Percentiles rank a stretch among this genome's conserved stretches.
phyloP scores from a whole-genome alignment of 2,113 vertebrate species.

The Tyto alba region DNA sequence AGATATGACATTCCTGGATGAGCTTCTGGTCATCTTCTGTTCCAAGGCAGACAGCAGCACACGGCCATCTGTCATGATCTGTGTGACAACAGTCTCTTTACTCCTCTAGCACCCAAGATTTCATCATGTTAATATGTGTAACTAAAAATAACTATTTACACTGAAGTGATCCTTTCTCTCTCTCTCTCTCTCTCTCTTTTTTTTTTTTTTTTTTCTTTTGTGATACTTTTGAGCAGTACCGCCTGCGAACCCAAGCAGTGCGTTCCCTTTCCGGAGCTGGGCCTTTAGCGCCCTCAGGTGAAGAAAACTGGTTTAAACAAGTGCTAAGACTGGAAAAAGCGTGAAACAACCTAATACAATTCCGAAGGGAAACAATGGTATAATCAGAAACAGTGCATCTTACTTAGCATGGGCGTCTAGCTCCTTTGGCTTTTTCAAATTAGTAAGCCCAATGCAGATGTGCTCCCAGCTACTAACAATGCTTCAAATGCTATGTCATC shows the following conservation, averaged over 20 bases:
- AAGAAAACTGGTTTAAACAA: not conserved
- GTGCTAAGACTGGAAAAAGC: not conserved
- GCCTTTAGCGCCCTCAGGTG: conserved; percentile 28
- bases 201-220: too few relatives aligned
- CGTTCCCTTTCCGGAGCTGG: not conserved
- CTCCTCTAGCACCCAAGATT: not conserved
- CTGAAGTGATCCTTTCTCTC: not conserved
- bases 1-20: not conserved
- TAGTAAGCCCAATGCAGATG: not conserved
- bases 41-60: not conserved
- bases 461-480: not conserved
- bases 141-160: not conserved
- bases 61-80: not conserved
- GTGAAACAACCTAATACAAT: too few relatives aligned
- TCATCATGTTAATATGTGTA: not conserved
- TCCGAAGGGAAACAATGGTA: not conserved
- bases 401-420: not conserved
- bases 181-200: too few relatives aligned
- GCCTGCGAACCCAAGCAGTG: fast-evolving
- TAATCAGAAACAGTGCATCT: not conserved
- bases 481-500: not conserved
- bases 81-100: not conserved
- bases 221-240: not conserved
- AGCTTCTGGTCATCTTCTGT: not conserved
- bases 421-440: not conserved